Evolutionary conservation across 2,888 invertebrate species (phyloP), one percentile per base, ranked within the genome.

Genomic region (Gasteruption jaculator): DNA sequence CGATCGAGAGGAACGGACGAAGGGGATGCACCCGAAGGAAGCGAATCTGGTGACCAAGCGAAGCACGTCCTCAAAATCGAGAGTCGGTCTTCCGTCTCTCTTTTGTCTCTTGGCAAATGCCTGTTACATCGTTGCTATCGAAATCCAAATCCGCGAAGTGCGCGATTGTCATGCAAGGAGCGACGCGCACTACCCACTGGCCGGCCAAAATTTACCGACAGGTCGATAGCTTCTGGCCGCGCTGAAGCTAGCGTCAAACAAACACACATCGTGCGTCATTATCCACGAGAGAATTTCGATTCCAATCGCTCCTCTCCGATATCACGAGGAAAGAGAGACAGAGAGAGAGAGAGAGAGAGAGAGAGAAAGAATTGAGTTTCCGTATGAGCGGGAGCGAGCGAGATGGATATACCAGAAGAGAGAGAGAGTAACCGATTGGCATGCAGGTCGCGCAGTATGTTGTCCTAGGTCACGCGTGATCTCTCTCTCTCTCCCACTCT

Each of bases 381-480:
- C 33, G 46, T 46, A 43, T 37, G 38, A 44, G 46, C 20, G 24
- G 41, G 48, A 49, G 29, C 45, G 48, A 48, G 47, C 47, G 45
- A 38, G 50, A 54, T 41, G 50, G 54, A 54, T 50, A 52, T 53
- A 39, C 49, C 45, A 41, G 44, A 45, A 47, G 43, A 43, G 41
- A 44, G 45, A 36, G 48, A 46, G 43, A 45, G 48, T 46, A 48
- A 47, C 44, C 61, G 67, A 65, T 66, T 65, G 66, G 65, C 67
- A 68, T 68, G 67, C 68, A 68, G 64, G 63, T 68, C 66, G 63
- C 62, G 64, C 60, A 61, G 65, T 61, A 64, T 60, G 63, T 68
- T 68, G 67, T 64, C 67, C 66, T 68, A 68, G 68, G 68, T 68
- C 68, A 67, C 60, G 64, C 65, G 59, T 63, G 61, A 62, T 62